phyloP scores from a whole-genome alignment of 2,888 invertebrate species.

The Acanthosoma haemorrhoidale region DNA sequence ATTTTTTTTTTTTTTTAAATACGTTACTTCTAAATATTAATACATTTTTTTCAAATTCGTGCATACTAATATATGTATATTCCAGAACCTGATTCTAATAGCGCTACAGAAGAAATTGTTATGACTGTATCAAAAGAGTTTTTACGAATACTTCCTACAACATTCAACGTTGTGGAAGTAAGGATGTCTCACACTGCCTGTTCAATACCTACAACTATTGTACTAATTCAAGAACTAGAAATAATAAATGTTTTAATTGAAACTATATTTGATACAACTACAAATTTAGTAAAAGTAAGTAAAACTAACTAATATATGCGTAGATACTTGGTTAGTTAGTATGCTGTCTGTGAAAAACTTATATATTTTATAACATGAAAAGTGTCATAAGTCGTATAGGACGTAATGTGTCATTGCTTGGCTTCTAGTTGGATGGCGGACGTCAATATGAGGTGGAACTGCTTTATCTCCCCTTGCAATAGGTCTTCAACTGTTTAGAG shows the following conservation, averaged over 20 bases:
- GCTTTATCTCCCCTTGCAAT: no score
- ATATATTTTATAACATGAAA: no score
- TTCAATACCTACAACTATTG: not conserved
- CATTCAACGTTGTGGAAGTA: not conserved
- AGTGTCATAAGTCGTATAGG: no score
- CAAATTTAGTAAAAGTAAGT: not conserved
- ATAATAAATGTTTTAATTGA: not conserved
- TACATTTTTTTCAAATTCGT: not conserved
- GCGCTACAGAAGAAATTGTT: not conserved
- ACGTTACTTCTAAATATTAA: no score
- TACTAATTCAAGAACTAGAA: not conserved
- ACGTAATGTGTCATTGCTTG: no score
- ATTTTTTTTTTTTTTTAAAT: no score
- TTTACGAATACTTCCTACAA: not conserved
- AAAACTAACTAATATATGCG: no score
- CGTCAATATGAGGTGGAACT: no score
- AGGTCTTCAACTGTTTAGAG: no score
- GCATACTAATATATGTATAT: not conserved
- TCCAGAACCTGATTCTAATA: not conserved
- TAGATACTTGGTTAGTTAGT: no score
- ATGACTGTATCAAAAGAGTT: not conserved
- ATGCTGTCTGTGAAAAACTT: no score
- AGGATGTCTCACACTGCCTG: not conserved
- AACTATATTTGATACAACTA: not conserved
- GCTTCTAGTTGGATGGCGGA: no score